Conservation (phyloP, 2,888 invertebrate species). For the Hypercompe scribonia region DNA sequence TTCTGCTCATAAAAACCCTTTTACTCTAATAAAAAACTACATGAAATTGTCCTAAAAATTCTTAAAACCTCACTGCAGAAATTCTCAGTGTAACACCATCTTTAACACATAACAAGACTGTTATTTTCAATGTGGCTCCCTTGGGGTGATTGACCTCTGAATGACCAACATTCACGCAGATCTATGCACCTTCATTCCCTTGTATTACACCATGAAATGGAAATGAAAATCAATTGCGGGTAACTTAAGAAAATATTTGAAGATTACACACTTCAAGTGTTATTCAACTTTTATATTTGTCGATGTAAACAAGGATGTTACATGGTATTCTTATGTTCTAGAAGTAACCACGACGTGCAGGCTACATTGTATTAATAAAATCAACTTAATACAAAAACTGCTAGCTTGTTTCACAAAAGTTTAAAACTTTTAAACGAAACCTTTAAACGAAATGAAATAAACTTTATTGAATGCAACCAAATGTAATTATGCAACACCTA, state of each 20-base stretch:
- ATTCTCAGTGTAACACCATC: conserved; percentile 49
- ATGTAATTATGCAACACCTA: no score
- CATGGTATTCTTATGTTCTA: not conserved
- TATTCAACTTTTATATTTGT: conserved; percentile 15
- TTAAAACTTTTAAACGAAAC: not conserved
- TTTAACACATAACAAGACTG: conserved; percentile 62
- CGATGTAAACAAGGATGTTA: conserved; percentile 2
- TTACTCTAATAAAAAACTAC: not conserved
- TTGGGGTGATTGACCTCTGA: conserved; percentile 68
- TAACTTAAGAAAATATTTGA: conserved; percentile 35
- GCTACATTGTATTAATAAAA: not conserved
- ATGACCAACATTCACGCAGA: conserved; percentile 64
- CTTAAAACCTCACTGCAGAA: not conserved
- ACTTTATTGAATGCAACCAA: not conserved
- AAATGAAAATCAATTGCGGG: conserved; percentile 38
- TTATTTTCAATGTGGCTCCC: conserved; percentile 68
- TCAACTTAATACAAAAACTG: not conserved
- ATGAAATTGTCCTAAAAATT: not conserved
- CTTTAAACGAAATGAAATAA: not conserved
- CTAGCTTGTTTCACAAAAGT: not conserved
- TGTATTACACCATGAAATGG: conserved; percentile 36
- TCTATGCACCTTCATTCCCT: conserved; percentile 51
- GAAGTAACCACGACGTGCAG: not conserved
- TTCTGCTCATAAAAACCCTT: not conserved
- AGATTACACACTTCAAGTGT: conserved; percentile 6